phyloP scores from a whole-genome alignment of 2,113 vertebrate species.

The Rafetus swinhoei region DNA sequence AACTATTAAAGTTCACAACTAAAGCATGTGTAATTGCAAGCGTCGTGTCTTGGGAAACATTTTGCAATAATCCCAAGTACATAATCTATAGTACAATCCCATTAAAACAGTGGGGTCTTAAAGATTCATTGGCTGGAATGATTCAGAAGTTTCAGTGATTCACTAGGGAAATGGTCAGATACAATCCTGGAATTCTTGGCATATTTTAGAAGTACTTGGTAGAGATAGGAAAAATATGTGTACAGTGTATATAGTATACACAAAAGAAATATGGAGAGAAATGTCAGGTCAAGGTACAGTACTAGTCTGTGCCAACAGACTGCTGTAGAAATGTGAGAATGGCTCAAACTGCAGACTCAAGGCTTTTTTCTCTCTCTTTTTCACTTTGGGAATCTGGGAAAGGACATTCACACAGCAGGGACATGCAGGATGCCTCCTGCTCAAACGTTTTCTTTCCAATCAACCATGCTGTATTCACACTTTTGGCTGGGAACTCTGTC shows the following conservation, averaged over 20 bases:
- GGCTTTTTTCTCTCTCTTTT: accelerated
- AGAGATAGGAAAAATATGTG: not conserved
- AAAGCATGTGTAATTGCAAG: not conserved
- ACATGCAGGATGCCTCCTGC: not conserved
- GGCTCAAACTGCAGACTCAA: not conserved
- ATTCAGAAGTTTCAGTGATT: not conserved
- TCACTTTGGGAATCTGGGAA: not conserved
- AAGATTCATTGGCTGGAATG: too few relatives aligned
- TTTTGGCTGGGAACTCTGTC: not conserved
- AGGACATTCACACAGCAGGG: not conserved
- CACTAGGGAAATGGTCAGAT: not conserved
- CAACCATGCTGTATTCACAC: not conserved
- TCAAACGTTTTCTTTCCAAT: not conserved
- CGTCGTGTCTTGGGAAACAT: not conserved
- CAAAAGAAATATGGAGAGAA: not conserved
- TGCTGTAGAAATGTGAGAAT: not conserved
- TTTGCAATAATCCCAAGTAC: not conserved
- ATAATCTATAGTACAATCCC: not conserved
- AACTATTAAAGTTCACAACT: not conserved
- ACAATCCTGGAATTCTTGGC: not conserved
- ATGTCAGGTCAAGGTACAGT: accelerated
- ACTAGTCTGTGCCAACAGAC: not conserved
- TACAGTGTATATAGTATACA: not conserved
- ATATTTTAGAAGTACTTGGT: not conserved
- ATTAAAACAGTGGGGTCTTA: not conserved